A percentile compares a stretch with the other conserved stretches of the same genome.
Conservation (phyloP, 2,888 invertebrate genomes). For the Agriopis marginaria region DNA sequence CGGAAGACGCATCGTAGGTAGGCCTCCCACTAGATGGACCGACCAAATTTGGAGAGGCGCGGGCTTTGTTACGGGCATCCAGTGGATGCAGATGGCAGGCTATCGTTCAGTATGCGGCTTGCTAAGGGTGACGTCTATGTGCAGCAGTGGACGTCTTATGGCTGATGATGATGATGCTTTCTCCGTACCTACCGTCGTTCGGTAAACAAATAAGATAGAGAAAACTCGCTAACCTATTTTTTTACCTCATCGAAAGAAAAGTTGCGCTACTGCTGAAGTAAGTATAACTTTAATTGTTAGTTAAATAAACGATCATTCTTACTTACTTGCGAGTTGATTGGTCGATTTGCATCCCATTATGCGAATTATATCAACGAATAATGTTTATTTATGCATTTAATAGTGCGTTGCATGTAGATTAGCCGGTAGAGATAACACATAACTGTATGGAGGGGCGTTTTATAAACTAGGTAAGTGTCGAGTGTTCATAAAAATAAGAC, state of each 20-base stretch:
- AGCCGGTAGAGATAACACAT: conserved; percentile 21
- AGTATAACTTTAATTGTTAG: not conserved
- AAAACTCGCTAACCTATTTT: too few species aligned
- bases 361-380: conserved; percentile 24
- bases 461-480: not conserved
- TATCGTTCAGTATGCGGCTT: too few species aligned
- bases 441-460: not conserved
- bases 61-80: too few species aligned
- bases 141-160: too few species aligned
- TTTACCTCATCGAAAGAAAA: not conserved
- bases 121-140: too few species aligned
- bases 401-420: conserved; percentile 30
- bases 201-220: not conserved
- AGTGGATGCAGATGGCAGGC: too few species aligned
- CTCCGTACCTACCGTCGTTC: not conserved
- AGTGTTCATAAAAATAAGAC: not conserved
- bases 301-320: conserved; percentile 28
- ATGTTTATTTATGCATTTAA: conserved; percentile 32
- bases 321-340: conserved; percentile 23
- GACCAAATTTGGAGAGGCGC: too few species aligned
- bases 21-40: too few species aligned
- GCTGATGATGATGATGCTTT: too few species aligned
- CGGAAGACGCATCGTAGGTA: too few species aligned
- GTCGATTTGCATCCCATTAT: conserved; percentile 30
- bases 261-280: conserved; percentile 8